Conservation (phyloP, 2,888 invertebrate species). For the Drosophila setosimentum region DNA sequence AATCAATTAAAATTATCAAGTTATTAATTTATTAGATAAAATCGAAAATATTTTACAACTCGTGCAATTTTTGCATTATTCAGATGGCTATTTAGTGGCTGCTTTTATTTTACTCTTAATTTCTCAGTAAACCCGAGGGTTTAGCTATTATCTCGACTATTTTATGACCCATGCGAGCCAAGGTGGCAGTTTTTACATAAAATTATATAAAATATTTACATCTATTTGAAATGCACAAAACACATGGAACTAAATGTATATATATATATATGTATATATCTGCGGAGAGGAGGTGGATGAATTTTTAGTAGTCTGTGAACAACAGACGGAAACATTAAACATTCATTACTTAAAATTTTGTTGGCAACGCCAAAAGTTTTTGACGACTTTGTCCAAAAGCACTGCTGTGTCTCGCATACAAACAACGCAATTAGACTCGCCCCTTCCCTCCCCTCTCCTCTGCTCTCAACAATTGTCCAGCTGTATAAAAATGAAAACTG, state of each 20-base stretch:
- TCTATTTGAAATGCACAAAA: conserved; percentile 33
- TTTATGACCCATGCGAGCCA: conserved; percentile 41
- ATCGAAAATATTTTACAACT: background rate
- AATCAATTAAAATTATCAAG: background rate
- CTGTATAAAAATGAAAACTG: conserved; percentile 14
- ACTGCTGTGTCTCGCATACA: conserved; percentile 65
- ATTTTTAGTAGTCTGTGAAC: conserved; percentile 34
- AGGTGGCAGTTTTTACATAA: conserved; percentile 55
- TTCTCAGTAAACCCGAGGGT: conserved; percentile 2
- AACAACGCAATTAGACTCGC: conserved; percentile 63
- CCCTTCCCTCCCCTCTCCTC: background rate
- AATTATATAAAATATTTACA: conserved; percentile 55
- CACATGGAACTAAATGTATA: background rate
- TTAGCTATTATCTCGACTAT: conserved; percentile 35
- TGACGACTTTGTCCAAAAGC: conserved; percentile 54
- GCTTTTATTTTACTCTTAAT: background rate
- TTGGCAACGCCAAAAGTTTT: conserved; percentile 44
- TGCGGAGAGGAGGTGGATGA: background rate
- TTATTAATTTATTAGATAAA: background rate
- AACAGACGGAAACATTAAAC: conserved; percentile 74
- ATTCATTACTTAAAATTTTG: conserved; percentile 78
- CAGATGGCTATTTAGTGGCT: conserved; percentile 3
- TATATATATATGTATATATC: background rate
- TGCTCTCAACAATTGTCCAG: conserved; percentile 61
- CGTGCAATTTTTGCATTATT: conserved; percentile 7